Evolutionary conservation across 2,888 invertebrate species (phyloP), one percentile per base, ranked within the genome.

Genomic region (Mongoloraphidia duomilia): DNA sequence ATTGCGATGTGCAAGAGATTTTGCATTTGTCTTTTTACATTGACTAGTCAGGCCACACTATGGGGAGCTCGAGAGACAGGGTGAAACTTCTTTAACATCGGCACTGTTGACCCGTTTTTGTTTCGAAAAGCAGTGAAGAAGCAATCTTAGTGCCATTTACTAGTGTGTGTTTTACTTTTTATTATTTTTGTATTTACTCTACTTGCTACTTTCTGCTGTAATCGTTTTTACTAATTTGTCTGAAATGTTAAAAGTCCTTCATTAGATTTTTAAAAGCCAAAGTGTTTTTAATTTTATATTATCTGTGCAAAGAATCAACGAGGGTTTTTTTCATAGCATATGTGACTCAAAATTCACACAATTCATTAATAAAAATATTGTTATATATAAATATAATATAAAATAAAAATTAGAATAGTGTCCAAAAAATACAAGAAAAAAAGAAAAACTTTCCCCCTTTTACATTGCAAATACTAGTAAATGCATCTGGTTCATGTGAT

Each of bases 101-200:
- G 6, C 26, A 26, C 26, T 6, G 26, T 26, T 6, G 26, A 26
- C 26, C 26, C 26, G 26, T 6, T 26, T 6, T 26, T 26, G 1
- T 26, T 26, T 26, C 6, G 26, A 26, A 26, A 26, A 26, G 26
- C 26, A 26, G 26, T 26, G 26, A 26, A 64, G 67, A 65, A 68
- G 63, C 65, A 67, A 68, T 69, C 68, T 64, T 70, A 71, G 73
- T 74, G 72, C 73, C 73, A 74, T 73, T 73, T 66, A 67, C 65
- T 69, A 70, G 66, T 65, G 67, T 67, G 69, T 70, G 70, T 66
- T 68, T 67, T 68, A 62, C 37, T 44, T 44, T 44, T 35, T 36
- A 26, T 14, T 17, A 35, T 37, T 11, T n/a, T 34, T 43, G 12
- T 11, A 33, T 43, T 34, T 26, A 36, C 37, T 17, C 44, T 36